These are phyloP conservation scores for Cynopterus sphinx DNA, from an alignment of 2,797 vertebrate species.

Conservation along the genomic window DNA sequence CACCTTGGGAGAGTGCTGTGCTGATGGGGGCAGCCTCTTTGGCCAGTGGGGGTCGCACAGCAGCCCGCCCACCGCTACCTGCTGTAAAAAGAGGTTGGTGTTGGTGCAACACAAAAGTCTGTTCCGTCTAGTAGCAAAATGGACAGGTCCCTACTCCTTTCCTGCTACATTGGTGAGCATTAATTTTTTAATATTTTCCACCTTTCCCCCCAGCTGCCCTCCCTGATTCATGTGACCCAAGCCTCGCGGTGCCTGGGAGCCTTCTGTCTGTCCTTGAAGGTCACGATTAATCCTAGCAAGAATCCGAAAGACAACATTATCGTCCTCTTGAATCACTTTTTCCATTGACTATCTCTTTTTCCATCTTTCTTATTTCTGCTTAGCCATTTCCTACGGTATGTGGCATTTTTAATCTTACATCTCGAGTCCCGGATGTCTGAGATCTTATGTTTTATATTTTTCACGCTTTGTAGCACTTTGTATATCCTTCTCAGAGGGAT, in stretches of 20 bases:
- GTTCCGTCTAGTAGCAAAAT: neutral
- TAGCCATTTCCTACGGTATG: neutral
- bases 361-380: neutral
- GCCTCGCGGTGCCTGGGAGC: neutral
- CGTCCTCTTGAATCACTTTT: conserved; percentile 1
- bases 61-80: neutral
- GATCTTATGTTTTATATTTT: conserved; percentile 29
- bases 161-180: neutral
- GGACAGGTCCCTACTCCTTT: neutral
- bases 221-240: neutral
- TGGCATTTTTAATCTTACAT: conserved; percentile 1
- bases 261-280: neutral
- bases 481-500: neutral
- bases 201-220: neutral
- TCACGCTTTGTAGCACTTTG: neutral
- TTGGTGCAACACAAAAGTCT: neutral
- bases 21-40: neutral
- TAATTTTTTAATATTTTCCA: neutral
- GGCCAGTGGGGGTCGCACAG: neutral
- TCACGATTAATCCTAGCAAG: neutral
- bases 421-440: neutral
- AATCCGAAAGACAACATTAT: neutral
- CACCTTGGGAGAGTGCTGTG: neutral
- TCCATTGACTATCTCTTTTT: conserved; percentile 1
- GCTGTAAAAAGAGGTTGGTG: neutral